Evolutionary conservation across 2,888 invertebrate genomes (phyloP).

Genomic region (Ophion ellenae): DNA sequence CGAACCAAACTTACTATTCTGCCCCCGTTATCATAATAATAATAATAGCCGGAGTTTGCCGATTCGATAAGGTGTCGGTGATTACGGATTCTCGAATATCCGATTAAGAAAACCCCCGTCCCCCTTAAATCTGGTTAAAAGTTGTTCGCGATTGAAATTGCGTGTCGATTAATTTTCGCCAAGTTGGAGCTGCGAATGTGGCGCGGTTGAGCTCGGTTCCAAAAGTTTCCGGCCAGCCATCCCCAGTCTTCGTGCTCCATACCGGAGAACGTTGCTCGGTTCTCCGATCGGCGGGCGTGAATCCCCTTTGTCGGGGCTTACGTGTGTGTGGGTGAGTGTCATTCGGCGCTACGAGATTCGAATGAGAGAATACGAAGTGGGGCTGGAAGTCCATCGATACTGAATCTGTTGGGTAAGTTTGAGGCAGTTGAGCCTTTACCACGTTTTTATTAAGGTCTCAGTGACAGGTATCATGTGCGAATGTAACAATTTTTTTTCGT

Average conservation of each 20-base stretch:
- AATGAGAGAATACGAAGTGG: background rate
- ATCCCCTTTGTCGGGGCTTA: background rate
- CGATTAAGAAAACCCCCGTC: background rate
- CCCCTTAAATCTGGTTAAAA: background rate
- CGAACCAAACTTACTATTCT: background rate
- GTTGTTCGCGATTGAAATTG: conserved; percentile 24
- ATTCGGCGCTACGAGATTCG: background rate
- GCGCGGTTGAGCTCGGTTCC: background rate
- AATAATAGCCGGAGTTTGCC: conserved; percentile 42
- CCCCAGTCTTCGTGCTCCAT: background rate
- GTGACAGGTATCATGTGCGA: too few species aligned
- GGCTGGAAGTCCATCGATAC: background rate
- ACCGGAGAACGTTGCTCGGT: background rate
- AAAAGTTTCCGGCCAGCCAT: background rate
- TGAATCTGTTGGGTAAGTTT: background rate
- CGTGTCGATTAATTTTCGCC: background rate
- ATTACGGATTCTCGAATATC: conserved; percentile 13
- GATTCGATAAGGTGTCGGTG: conserved; percentile 50
- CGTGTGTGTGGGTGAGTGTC: background rate
- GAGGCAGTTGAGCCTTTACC: background rate
- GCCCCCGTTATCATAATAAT: conserved; percentile 24
- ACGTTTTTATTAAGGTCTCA: too few species aligned
- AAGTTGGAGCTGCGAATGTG: background rate
- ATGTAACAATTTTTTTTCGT: too few species aligned
- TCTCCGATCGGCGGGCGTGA: background rate